A percentile compares a stretch with the other conserved stretches of the same genome.
These are phyloP conservation scores for Drosophila picticornis DNA, from an alignment of 2,888 invertebrate species.

Conservation along the genomic window DNA sequence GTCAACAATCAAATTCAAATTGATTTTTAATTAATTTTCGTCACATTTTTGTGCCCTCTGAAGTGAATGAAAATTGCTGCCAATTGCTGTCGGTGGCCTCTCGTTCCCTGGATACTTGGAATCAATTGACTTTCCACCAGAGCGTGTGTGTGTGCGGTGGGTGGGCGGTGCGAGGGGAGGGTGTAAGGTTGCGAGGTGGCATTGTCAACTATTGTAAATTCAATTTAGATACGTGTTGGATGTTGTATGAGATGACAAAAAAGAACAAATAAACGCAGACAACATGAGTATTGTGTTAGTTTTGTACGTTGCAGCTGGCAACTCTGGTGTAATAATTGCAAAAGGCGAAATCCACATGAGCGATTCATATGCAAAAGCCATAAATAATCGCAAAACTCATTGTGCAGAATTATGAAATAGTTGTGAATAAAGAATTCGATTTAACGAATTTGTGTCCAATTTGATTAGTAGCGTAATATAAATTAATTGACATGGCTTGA, in stretches of 20 bases:
- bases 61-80: constrained; percentile 49
- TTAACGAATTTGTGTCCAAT: neutral
- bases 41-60: constrained; percentile 71
- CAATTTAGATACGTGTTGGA: constrained; percentile 68
- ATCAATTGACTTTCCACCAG: constrained; percentile 35
- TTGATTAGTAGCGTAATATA: neutral
- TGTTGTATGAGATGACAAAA: constrained; percentile 29
- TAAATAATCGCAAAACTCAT: constrained; percentile 14
- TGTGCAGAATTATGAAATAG: neutral
- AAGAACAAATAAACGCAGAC: constrained; percentile 7
- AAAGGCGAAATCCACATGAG: neutral
- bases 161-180: constrained; percentile 2
- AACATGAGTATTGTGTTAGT: constrained; percentile 17
- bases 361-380: neutral
- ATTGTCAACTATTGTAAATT: constrained; percentile 78
- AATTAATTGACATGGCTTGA: neutral
- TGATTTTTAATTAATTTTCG: constrained; percentile 81
- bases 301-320: neutral
- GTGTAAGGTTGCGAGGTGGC: constrained; percentile 29
- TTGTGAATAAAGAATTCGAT: neutral
- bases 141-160: neutral
- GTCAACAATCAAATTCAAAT: constrained; percentile 79
- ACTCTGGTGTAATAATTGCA: neutral
- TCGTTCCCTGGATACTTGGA: constrained; percentile 23
- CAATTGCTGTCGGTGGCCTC: constrained; percentile 42